These are phyloP conservation scores for Bombus terrestris DNA, from an alignment of 1,140 invertebrate species.

Conservation along the genomic window DNA sequence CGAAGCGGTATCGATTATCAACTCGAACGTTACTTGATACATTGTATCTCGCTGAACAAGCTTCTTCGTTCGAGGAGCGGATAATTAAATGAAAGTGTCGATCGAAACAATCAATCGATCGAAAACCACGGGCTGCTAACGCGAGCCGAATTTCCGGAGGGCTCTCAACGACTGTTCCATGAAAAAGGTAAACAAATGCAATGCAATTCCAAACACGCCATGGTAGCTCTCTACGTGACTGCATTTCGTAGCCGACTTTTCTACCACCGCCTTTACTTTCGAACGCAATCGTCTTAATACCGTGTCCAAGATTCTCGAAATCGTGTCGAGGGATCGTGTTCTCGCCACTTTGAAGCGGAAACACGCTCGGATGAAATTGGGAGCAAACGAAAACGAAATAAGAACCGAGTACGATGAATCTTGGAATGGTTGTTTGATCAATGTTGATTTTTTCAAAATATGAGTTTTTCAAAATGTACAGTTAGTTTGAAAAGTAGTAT, in stretches of 20 bases:
- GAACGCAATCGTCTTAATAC: slow-evolving; percentile 27
- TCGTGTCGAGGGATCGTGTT: not conserved
- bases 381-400: not conserved
- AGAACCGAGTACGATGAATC: not conserved
- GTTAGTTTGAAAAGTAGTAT: too few relatives aligned
- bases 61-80: not conserved
- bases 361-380: not conserved
- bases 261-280: not conserved
- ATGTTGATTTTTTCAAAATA: not conserved
- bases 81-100: slow-evolving; percentile 26
- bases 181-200: slow-evolving; percentile 55
- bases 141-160: not conserved
- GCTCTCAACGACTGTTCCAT: not conserved
- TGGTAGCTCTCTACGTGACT: slow-evolving; percentile 38
- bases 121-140: not conserved
- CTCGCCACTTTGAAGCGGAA: not conserved
- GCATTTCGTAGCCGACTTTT: slow-evolving; percentile 12
- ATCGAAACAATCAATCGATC: not conserved
- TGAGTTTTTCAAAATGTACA: not conserved
- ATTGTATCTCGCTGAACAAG: not conserved
- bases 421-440: not conserved
- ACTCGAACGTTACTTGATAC: not conserved
- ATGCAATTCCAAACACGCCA: slow-evolving; percentile 46
- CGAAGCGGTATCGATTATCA: not conserved
- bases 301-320: not conserved